These are phyloP conservation scores for Deladenus siricidicola DNA, from an alignment of 2,888 invertebrate genomes.

Conservation along the genomic window DNA sequence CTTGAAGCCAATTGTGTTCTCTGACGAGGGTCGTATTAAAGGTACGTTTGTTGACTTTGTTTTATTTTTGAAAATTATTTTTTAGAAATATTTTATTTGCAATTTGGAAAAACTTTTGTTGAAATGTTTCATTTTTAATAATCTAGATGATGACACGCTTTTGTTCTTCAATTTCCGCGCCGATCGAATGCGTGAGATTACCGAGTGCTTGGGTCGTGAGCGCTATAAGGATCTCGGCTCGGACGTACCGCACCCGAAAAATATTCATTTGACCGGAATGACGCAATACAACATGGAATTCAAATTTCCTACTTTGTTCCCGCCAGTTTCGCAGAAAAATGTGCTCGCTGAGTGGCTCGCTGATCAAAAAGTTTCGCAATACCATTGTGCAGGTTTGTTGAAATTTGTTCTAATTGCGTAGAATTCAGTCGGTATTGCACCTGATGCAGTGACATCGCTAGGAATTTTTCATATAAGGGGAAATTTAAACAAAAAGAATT, in stretches of 20 bases:
- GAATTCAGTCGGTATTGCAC: too few relatives aligned
- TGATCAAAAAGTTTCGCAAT: constrained; percentile 53
- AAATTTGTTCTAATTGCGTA: too few relatives aligned
- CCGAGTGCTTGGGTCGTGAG: constrained; percentile 52
- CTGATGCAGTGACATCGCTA: too few relatives aligned
- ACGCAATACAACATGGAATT: constrained; percentile 57
- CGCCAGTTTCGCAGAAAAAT: constrained; percentile 55
- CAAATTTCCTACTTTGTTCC: constrained; percentile 55
- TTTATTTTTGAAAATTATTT: not conserved
- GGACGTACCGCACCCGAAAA: constrained; percentile 36
- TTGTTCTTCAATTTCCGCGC: constrained; percentile 57
- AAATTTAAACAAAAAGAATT: too few relatives aligned
- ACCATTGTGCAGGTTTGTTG: constrained; percentile 57
- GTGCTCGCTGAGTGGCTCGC: constrained; percentile 57
- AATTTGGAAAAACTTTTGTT: not conserved
- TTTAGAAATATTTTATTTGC: not conserved
- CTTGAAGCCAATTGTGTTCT: constrained; percentile 55
- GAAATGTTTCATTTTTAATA: constrained; percentile 25
- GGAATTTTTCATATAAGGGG: too few relatives aligned
- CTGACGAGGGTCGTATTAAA: constrained; percentile 49
- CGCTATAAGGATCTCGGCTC: constrained; percentile 45
- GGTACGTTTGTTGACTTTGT: constrained; percentile 13
- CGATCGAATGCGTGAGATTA: constrained; percentile 57
- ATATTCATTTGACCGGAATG: constrained; percentile 52
- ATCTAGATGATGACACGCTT: constrained; percentile 55